Evolutionary conservation across 2,113 vertebrate species (phyloP), one percentile per base, ranked within the genome.

Genomic region (Saimiri boliviensis): DNA sequence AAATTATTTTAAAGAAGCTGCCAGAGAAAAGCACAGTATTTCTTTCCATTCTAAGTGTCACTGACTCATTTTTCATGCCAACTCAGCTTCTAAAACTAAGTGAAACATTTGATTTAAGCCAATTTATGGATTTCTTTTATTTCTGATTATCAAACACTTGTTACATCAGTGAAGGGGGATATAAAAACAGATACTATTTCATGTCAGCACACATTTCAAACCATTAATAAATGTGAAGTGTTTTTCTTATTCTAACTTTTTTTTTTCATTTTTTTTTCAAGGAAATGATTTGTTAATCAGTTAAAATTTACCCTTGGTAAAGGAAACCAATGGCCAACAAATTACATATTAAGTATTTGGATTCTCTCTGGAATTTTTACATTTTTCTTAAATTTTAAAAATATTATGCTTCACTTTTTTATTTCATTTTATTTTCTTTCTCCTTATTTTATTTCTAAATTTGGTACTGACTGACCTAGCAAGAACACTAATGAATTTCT

Each of bases 181-280:
- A 96, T 37, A 93, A 97, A 97, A 89, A 4, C n/a, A 82, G 73
- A 60, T 32, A 35, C 9, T 25, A 93, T 58, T 91, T 95, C 54
- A 91, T 35, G 20, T 63, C 40, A 70, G 19, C 13, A 94, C 32
- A 91, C 2, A 20, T 94, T 73, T 85, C 19, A 86, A 96, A 95
- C 14, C 86, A 1, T 63, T 63, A 47, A 63, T 49, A 93, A 68
- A 85, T 27, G 14, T 47, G 4, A 86, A 63, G 40, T 49, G 32
- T 77, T 87, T 93, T 52, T 60, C 56, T 94, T 42, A 71, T 30
- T 89, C 23, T 6, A 54, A 19, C 37, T 91, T 42, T 77, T 70
- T 63, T 30, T n/a, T 76, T 40, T 58, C 42, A 42, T 42, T 58
- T 30, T n/a, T 45, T 79, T 80, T 95, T 12, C n/a, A 60, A 89